Conservation (phyloP, 2,113 vertebrate species). For the Paedocypris sp. region DNA sequence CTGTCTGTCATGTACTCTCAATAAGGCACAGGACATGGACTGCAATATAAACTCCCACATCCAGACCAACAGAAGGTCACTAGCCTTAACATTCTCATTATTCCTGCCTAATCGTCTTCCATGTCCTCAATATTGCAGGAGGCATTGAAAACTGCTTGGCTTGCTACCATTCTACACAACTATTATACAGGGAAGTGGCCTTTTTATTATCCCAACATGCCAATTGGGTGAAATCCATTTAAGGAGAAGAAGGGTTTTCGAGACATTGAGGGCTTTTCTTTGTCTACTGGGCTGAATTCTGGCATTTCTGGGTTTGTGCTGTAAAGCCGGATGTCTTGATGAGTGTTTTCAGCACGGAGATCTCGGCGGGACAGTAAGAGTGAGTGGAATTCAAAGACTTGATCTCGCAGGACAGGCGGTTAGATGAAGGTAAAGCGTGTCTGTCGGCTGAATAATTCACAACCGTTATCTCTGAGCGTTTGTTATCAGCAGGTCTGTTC, state of each 20-base stretch:
- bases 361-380: not conserved
- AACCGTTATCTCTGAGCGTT: too few relatives aligned
- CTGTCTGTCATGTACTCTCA: too few relatives aligned
- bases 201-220: not conserved
- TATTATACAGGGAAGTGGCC: not conserved
- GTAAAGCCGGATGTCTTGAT: too few relatives aligned
- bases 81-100: not conserved
- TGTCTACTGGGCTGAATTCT: not conserved
- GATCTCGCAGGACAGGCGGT: not conserved
- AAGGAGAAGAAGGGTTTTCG: conserved; percentile 3
- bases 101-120: not conserved
- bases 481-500: too few relatives aligned
- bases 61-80: conserved; percentile 33
- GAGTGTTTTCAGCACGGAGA: conserved; percentile 7
- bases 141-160: not conserved
- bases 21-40: too few relatives aligned
- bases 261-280: not conserved
- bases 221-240: not conserved
- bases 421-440: not conserved
- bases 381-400: not conserved
- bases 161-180: not conserved
- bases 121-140: not conserved
- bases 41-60: too few relatives aligned
- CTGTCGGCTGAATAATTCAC: not conserved
- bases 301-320: too few relatives aligned